Percentiles rank a stretch among this genome's conserved stretches.
Evolutionary conservation across 2,113 vertebrate genomes (phyloP).

Genomic region (Porphyrio hochstetteri): DNA sequence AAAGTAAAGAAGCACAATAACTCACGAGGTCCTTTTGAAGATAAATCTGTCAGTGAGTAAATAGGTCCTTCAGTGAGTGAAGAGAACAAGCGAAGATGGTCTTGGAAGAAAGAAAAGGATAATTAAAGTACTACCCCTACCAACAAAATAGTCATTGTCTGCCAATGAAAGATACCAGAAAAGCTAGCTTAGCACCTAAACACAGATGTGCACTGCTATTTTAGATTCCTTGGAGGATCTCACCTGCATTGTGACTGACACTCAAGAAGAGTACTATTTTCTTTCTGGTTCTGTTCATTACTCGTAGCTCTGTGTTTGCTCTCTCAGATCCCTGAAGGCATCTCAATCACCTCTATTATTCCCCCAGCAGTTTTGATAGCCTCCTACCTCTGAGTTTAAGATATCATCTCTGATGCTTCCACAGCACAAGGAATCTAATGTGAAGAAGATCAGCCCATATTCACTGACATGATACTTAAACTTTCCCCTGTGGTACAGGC

Average conservation of each 20-base stretch:
- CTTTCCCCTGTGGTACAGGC: not conserved
- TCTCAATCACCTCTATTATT: not conserved
- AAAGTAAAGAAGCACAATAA: not conserved
- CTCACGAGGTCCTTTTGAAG: not conserved
- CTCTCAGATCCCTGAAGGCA: not conserved
- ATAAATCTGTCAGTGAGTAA: fast-evolving
- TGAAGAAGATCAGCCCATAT: not conserved
- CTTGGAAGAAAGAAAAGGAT: not conserved
- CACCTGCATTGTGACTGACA: not conserved
- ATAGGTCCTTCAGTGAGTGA: not conserved
- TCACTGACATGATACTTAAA: not conserved
- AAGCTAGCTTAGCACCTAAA: not conserved
- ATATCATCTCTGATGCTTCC: not conserved
- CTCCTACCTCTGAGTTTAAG: not conserved
- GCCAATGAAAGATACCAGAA: not conserved
- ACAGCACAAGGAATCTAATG: not conserved
- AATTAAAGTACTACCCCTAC: not conserved
- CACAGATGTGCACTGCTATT: not conserved
- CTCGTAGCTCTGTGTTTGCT: not conserved
- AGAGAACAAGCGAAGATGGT: not conserved
- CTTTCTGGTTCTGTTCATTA: not conserved
- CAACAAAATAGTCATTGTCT: not conserved
- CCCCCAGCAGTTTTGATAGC: not conserved
- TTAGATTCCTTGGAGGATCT: not conserved
- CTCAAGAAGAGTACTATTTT: not conserved